Evolutionary conservation across 2,888 invertebrate genomes (phyloP), one percentile per base, ranked within the genome.

Genomic region (Metacarcinus magister): DNA sequence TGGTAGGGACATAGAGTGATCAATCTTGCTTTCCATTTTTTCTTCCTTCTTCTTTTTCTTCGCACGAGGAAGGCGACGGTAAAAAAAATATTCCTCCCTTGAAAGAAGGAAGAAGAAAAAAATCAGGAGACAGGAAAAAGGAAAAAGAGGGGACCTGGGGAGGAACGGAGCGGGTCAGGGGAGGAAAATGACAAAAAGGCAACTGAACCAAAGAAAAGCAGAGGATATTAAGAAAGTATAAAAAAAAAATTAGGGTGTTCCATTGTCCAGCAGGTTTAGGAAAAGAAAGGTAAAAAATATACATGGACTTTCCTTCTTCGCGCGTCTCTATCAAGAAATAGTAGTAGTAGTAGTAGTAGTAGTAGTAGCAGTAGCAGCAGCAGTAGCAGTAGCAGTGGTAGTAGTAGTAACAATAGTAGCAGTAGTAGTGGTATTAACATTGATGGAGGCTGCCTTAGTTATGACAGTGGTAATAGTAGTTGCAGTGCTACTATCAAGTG

Each of bases 181-280:
- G 91, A 28, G 19, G 32, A 32, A 46, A 44, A 46, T 91, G 91
- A 91, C 44, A 91, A 91, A 43, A 91, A 91, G 91, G 91, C 43
- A 91, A 46, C n/a, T 19, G 44, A 16, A 44, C 5, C 32, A 8
- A 32, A 32, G 82, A 82, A 82, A 82, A 82, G 82, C 82, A 32
- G 82, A 82, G 82, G 82, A 82, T 82, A 32, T 82, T 82, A 82
- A 82, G 82, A 82, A 82, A 82, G 32, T 28, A 7, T 10, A 32
- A 32, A 28, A 28, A 32, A 82, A 82, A 82, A 82, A 82, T 32
- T 82, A 28, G 28, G 28, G 32, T 0, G 4, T 4, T 82, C 82
- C 32, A 82, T 82, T 82, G 82, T 82, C 82, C 82, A 32, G 82
- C 82, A 13, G 5, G 82, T 32, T 28, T 32, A 28, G 32, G 82